A percentile compares a stretch with the other conserved stretches of the same genome.
Evolutionary conservation across 2,888 invertebrate species (phyloP).

Genomic region (Hyppa rectilinea): DNA sequence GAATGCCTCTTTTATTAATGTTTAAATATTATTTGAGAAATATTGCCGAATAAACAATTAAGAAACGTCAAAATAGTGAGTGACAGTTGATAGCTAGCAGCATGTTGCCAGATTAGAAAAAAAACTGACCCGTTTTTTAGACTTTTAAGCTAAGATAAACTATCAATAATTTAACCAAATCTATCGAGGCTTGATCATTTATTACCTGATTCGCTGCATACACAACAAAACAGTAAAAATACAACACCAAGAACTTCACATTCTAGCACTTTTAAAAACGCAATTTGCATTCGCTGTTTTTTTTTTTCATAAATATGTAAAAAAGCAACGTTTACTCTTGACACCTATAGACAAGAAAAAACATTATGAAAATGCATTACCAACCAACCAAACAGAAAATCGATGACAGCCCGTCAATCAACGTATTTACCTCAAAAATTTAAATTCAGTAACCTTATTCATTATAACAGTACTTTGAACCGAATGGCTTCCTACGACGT

Average conservation of each 20-base stretch:
- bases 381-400: conserved; percentile 8
- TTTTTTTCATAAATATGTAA: not conserved
- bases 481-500: conserved; percentile 21
- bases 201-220: not conserved
- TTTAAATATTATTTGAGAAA: not conserved
- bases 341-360: not conserved
- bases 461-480: conserved; percentile 48
- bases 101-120: conserved; percentile 29
- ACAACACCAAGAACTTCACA: not conserved
- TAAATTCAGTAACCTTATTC: conserved; percentile 34
- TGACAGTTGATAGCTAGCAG: conserved; percentile 14
- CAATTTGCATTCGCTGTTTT: not conserved
- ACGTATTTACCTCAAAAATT: conserved; percentile 23
- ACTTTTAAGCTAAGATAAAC: not conserved
- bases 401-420: conserved; percentile 25
- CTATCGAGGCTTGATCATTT: not conserved
- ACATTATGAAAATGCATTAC: not conserved
- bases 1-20: not conserved
- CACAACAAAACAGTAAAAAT: not conserved
- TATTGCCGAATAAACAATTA: not conserved
- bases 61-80: not conserved
- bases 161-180: not conserved
- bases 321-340: not conserved
- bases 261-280: not conserved
- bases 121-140: not conserved